These are phyloP conservation scores for Gerris lacustris DNA, from an alignment of 2,888 invertebrate species.

Conservation along the genomic window DNA sequence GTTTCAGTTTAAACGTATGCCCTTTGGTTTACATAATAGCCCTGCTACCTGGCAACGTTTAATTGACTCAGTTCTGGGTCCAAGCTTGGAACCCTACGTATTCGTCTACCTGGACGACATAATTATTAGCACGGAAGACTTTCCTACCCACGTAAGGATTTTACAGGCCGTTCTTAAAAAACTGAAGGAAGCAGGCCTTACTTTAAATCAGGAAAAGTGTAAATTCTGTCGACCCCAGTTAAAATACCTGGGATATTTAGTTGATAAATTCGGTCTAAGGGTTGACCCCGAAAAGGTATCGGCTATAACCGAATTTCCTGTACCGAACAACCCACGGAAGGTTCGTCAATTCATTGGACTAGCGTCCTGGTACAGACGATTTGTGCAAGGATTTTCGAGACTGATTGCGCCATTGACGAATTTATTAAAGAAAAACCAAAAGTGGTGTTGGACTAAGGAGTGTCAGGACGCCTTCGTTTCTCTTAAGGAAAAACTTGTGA, in stretches of 20 bases:
- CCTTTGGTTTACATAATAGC: neutral
- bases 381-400: conserved; percentile 27
- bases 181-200: conserved; percentile 12
- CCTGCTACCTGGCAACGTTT: conserved; percentile 9
- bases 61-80: conserved; percentile 3
- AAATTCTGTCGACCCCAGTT: conserved; percentile 14
- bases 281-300: conserved; percentile 13
- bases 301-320: conserved; percentile 4
- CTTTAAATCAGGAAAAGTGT: conserved; percentile 16
- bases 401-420: conserved; percentile 25
- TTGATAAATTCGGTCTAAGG: conserved; percentile 7
- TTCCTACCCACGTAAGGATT: conserved; percentile 3
- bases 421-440: conserved; percentile 21
- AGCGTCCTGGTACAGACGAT: conserved; percentile 25
- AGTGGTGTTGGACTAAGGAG: conserved; percentile 8
- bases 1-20: neutral
- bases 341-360: conserved; percentile 16
- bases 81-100: neutral
- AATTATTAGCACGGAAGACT: conserved; percentile 17
- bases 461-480: conserved; percentile 5
- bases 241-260: conserved; percentile 14
- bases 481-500: conserved; percentile 29
- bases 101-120: conserved; percentile 22
- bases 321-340: conserved; percentile 10
- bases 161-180: conserved; percentile 8